phyloP scores from a whole-genome alignment of 2,113 vertebrate species.

The Limnothrissa miodon region DNA sequence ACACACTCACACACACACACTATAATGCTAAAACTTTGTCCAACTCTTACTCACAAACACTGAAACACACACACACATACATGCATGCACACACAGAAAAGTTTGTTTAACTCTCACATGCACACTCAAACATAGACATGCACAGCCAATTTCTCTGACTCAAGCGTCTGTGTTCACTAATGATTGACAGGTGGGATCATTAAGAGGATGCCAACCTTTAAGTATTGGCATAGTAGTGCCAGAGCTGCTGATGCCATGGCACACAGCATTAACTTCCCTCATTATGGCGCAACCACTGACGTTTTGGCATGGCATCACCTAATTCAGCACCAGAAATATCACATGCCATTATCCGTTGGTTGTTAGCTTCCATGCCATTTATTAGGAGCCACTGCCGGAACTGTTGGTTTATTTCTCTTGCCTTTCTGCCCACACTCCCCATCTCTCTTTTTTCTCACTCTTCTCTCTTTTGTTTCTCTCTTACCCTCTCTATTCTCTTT shows the following conservation, averaged over 20 bases:
- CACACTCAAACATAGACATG: not conserved
- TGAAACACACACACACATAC: not conserved
- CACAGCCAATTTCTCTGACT: constrained; percentile 9
- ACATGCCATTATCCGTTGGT: not conserved
- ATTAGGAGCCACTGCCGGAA: not conserved
- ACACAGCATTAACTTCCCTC: not conserved
- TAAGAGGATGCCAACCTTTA: constrained; percentile 27
- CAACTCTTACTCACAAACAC: not conserved
- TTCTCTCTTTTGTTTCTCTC: not conserved
- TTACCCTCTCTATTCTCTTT: not conserved
- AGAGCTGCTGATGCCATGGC: not conserved
- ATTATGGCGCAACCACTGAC: not conserved
- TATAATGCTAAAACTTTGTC: too few relatives aligned
- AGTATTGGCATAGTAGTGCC: constrained; percentile 26
- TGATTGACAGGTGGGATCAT: not conserved
- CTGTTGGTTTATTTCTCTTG: not conserved
- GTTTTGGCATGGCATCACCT: not conserved
- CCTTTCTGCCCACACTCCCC: not conserved
- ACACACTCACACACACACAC: not conserved
- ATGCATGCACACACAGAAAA: not conserved
- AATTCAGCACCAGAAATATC: not conserved
- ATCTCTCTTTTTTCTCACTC: not conserved
- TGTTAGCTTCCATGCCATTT: not conserved
- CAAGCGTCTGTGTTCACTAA: not conserved
- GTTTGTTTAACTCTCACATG: too few relatives aligned